Evolutionary conservation across 2,797 vertebrate genomes (phyloP).

Genomic region (Chaetodon trifasciatus): DNA sequence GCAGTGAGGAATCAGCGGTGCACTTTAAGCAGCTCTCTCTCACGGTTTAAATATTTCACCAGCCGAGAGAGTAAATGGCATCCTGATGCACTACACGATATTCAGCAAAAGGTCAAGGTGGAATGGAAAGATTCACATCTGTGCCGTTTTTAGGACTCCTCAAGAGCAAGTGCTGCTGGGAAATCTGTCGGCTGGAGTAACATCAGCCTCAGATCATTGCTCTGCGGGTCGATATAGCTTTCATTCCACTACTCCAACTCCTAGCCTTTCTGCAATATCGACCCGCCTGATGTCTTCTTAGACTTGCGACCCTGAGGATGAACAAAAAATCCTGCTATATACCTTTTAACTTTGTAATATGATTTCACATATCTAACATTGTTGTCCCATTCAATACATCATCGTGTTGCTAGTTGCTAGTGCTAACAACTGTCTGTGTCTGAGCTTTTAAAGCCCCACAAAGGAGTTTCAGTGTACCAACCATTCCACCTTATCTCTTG

Average conservation of each 20-base stretch:
- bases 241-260: conserved; percentile 59
- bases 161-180: conserved; percentile 71
- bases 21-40: conserved; percentile 65
- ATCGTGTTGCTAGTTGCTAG: not conserved
- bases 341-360: conserved; percentile 30
- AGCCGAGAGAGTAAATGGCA: conserved; percentile 74
- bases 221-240: conserved; percentile 64
- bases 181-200: conserved; percentile 69
- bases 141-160: conserved; percentile 70
- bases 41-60: conserved; percentile 84
- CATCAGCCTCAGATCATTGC: conserved; percentile 67
- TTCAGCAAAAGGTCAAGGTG: conserved; percentile 81
- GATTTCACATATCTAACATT: conserved; percentile 24
- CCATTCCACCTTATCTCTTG: conserved; percentile 10
- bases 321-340: conserved; percentile 7
- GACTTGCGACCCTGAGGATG: conserved; percentile 22
- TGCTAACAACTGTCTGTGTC: not conserved
- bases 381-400: conserved; percentile 20
- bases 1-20: conserved; percentile 25
- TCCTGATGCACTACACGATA: conserved; percentile 72
- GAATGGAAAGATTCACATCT: conserved; percentile 78
- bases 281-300: conserved; percentile 51
- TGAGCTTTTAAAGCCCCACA: conserved; percentile 2
- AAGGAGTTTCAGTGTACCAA: not conserved
- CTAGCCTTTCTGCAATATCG: conserved; percentile 43